Evolutionary conservation across 2,113 vertebrate genomes (phyloP).

Genomic region (Mesembrinibis cayennensis): DNA sequence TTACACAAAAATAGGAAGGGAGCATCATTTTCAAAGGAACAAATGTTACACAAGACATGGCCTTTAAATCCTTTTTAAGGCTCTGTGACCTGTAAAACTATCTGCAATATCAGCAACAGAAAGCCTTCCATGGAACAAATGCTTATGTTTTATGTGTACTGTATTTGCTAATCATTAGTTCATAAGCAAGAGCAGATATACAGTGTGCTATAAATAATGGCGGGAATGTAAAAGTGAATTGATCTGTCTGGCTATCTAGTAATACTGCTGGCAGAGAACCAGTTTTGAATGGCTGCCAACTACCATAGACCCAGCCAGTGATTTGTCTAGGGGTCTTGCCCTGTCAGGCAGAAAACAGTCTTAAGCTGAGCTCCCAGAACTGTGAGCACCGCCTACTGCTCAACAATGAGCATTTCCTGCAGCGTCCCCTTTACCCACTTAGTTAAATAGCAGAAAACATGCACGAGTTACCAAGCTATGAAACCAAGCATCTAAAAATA

Average conservation of each 20-base stretch:
- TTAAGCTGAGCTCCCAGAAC: conserved; percentile 74
- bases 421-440: conserved; percentile 52
- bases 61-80: conserved; percentile 84
- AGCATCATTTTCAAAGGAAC: conserved; percentile 76
- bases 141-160: conserved; percentile 83
- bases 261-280: conserved; percentile 80
- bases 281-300: conserved; percentile 81
- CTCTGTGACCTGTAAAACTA: conserved; percentile 79
- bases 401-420: conserved; percentile 37
- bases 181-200: conserved; percentile 85
- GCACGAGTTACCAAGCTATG: conserved; percentile 62
- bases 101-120: conserved; percentile 82
- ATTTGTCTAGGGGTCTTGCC: conserved; percentile 84
- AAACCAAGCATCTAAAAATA: conserved; percentile 65
- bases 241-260: conserved; percentile 88
- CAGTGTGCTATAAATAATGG: conserved; percentile 85
- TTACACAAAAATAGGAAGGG: conserved; percentile 72
- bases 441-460: conserved; percentile 69
- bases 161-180: conserved; percentile 87
- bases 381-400: conserved; percentile 50
- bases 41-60: conserved; percentile 76
- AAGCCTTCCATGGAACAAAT: conserved; percentile 76
- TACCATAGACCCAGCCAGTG: conserved; percentile 79
- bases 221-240: conserved; percentile 85
- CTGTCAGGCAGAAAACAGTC: conserved; percentile 81